Base-by-base conservation (phyloP, 2,888 invertebrate species). In the Aspidapion aeneum region DNA sequence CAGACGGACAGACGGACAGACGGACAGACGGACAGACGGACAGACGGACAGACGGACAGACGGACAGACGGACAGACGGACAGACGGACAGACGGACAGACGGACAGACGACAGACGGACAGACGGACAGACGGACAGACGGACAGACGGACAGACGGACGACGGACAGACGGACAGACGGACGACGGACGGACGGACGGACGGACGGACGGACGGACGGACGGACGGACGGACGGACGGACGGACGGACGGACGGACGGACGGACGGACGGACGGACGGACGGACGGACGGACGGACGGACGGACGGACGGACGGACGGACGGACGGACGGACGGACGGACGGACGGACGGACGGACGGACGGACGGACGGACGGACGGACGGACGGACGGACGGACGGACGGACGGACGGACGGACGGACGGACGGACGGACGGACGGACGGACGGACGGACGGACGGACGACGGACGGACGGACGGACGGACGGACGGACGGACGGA, bases 281-380 rank as follows among this genome's bases (percentile, higher is more conserved):
- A 57, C 61, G 49, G 61, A 61, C 61, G 57, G 61, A 61, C 61
- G 49, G 61, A 57, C 61, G 57, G 61, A 61, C 61, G 57, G 60
- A 61, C 61, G 57, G 61, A 57, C 61, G 22, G 60, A 61, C 61
- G 57, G 61, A 57, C 61, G 57, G 61, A 61, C 61, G 49, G 61
- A 57, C 61, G 57, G 61, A 61, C 60, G 56, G 60, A 56, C 60
- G 22, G 60, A 60, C 60, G 56, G 60, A 56, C 60, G 56, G 60
- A 60, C 60, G 22, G 60, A 56, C 60, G 56, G 60, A 60, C 60
- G 56, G 60, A 56, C 60, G 56, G 60, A 60, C 60, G 22, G 60
- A 56, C 60, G 56, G 60, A 60, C 60, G 56, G 60, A 56, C 60
- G 22, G 60, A 60, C 60, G 56, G 60, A 56, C 60, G 56, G 60